Evolutionary conservation across 2,888 invertebrate genomes (phyloP), one percentile per base, ranked within the genome.

Genomic region (Drosophila niveifrons): DNA sequence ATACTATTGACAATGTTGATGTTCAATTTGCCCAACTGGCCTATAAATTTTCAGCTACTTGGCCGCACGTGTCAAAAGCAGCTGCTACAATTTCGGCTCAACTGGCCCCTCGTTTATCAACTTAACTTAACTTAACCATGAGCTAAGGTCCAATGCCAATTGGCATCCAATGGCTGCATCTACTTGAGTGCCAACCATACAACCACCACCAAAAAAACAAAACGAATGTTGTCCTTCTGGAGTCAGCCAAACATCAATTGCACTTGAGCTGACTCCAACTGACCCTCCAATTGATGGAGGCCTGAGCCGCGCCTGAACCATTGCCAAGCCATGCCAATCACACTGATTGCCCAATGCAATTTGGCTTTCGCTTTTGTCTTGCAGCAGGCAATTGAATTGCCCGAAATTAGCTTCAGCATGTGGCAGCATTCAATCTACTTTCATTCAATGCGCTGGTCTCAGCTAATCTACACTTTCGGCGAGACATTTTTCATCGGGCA

Each of bases 321-420:
- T 43, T 18, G 34, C 39, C 63, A 65, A 15, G 2, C 8, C 39
- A 7, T 59, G 74, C 65, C 87, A 86, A 86, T 86, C 62, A 48
- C 75, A 63, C 75, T 82, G 88, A 82, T 82, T 87, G 88, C 64
- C 58, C 66, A 68, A 72, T 78, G 78, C 82, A 81, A 81, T 84
- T 78, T 78, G 70, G 68, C 66, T 62, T 51, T 62, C 47, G 75
- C 75, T 66, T 75, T 87, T 82, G 88, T 81, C 79, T 75, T 59
- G 75, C 68, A 72, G 28, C 70, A 29, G 63, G 66, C 88, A 75
- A 87, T 84, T 75, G 72, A 87, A 75, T 69, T 78, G 61, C 39
- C 46, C 57, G 66, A 84, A 87, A 82, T 82, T 82, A 83, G 75
- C 75, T 28, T 39, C 77, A 15, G 13, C n/a, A 44, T 53, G 17